Base-by-base conservation (phyloP, 2,113 vertebrate genomes). In the Lethenteron camtschaticum region DNA sequence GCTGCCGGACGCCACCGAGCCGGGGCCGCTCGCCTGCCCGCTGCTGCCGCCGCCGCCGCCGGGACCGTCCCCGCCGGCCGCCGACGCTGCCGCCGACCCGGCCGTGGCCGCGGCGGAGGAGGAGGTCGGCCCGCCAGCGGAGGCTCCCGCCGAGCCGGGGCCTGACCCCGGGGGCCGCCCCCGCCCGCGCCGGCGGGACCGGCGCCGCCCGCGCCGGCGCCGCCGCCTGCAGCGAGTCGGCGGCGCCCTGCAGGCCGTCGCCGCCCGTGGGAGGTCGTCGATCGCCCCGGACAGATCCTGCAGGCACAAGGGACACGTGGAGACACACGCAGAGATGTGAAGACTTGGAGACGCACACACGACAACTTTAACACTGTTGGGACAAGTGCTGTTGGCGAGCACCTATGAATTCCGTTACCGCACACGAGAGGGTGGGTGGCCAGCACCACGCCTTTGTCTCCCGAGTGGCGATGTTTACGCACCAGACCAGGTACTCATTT, bases 221-320 rank as follows among this genome's bases (percentile, higher is more conserved):
- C 60, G 14, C 8, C 60, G 14, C 60, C 60, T 14, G 14, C 14
- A 14, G 14, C 20, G 60, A 9, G 7, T 66, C 60, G 14, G 14
- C 60, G 70, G 92, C 91, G 81, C 94, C 96, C 82, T 96, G 83
- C 71, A 90, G 87, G 41, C 90, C 87, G 79, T 99, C 94, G 71
- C 90, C 83, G 78, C 94, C 92, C 75, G 90, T 95, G 55, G 94
- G 92, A 99, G 83, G 81, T 99, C 92, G 73, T 99, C 94, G 73
- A 99, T 95, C 74, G 92, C 96, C 75, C 92, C 94, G 59, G 94
- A 96, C 71, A 99, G 81, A 80, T 99, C 94, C 94, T 99, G 76
- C 72, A 84, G 73, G 14, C 79, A 16, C 81, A 24, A 79, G 72
- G n/a, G n/a, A n/a, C n/a, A n/a, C n/a, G n/a, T n/a, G n/a, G n/a